Evolutionary conservation across 2,888 invertebrate genomes (phyloP), one percentile per base, ranked within the genome.

Genomic region (Alloplasta piceator): DNA sequence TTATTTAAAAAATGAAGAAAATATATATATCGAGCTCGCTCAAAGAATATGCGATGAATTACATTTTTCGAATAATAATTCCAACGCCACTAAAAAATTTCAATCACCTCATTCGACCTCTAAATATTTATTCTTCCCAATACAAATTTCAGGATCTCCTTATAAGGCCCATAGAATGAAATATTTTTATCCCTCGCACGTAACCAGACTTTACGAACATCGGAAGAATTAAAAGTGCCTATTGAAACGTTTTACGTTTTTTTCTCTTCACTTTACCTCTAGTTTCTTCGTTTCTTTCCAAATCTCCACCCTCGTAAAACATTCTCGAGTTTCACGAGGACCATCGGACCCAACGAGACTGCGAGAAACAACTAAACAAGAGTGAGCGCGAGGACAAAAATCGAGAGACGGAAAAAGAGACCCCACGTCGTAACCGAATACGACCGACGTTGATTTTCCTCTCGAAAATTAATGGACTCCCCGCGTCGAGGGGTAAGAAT

Each of bases 381-480:
- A 3, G 66, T 39, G 56, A 39, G 5, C 26, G 58, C 36, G 41
- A 26, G 64, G 38, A 41, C 63, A 74, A 68, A 43, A 66, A 70
- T 63, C 41, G 43, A 50, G 70, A 55, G 68, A 61, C 60, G 12
- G 12, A 63, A 63, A 58, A 52, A 66, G 70, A 75, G 72, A 61
- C 78, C 71, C 78, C 74, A 77, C 83, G 84, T 70, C 83, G 89
- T 87, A 89, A 87, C 85, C 82, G 83, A 85, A 86, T 82, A 88
- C 89, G 84, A 79, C 72, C 82, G 74, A 86, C 86, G 85, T 86
- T 87, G 87, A 87, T 89, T 87, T 87, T 88, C 86, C 84, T 83
- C 83, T 73, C 82, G 85, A 86, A 87, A 89, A 89, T 89, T 89
- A 88, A 89, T 88, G 88, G 85, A 85, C 68, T 84, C 80, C 73